Conservation (phyloP, 2,113 vertebrate genomes). For the Nesogale talazaci region DNA sequence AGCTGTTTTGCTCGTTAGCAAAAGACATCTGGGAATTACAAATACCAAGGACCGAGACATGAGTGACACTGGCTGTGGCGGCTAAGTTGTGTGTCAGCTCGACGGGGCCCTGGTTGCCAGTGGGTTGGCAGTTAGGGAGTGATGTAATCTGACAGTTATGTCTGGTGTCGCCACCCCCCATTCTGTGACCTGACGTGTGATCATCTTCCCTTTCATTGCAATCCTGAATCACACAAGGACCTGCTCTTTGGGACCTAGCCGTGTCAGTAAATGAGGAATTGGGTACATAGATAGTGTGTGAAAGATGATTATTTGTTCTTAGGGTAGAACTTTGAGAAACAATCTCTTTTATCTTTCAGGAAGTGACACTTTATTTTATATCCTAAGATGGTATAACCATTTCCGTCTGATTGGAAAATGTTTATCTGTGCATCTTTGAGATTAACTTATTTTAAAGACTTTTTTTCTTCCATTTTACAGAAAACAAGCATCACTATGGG, state of each 20-base stretch:
- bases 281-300: neutral
- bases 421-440: neutral
- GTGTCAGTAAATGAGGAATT: neutral
- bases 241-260: neutral
- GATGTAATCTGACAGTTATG: too few relatives aligned
- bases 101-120: too few relatives aligned
- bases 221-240: neutral
- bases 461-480: conserved; percentile 82
- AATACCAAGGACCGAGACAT: too few relatives aligned
- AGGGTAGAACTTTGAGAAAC: neutral
- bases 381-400: neutral
- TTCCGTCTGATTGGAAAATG: neutral
- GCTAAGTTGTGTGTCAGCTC: too few relatives aligned
- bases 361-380: neutral
- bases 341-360: conserved; percentile 19
- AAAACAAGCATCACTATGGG: conserved; percentile 93
- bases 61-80: too few relatives aligned
- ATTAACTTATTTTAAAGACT: conserved; percentile 24
- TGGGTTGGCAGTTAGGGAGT: too few relatives aligned
- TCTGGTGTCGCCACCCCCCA: too few relatives aligned
- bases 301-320: neutral
- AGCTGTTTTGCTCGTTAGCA: too few relatives aligned
- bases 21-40: too few relatives aligned
- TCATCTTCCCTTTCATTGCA: neutral
- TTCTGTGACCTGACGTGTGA: neutral